Base-by-base conservation (phyloP, 2,888 invertebrate species). In the Osmoderma eremita region DNA sequence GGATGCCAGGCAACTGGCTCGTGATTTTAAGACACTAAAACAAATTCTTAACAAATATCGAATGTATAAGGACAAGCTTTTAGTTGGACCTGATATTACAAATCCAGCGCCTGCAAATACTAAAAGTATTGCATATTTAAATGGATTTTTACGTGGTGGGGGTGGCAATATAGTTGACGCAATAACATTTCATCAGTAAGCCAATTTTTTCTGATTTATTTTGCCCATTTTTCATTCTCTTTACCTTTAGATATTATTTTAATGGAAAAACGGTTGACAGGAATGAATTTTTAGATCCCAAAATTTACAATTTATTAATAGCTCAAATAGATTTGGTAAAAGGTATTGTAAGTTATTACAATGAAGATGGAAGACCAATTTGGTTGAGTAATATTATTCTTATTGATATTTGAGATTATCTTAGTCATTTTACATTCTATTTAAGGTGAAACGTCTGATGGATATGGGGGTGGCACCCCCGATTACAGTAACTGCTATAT, bases 381-480 rank as follows among this genome's bases (percentile, higher is more conserved):
- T 91, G 91, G 90, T 76, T 91, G 20, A 88, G 87, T 86, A 80
- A 74, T 79, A 78, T 50, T 42, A 22, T 50, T 48, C 54, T 53
- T 30, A 54, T 24, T n/a, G 30, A 30, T 30, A n/a, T 30, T 69
- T 42, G 45, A 15, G 10, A 61, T 2, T 45, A 45, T 6, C 22
- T n/a, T 50, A 50, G 58, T 54, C 1, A 50, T 42, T 42, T 42
- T 15, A n/a, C 56, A 8, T 38, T 42, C 15, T 10, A 10, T 67
- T 76, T 42, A 69, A 84, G 88, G 87, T 54, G 93, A 93, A 82
- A 92, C 92, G 0, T 87, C 91, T 67, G 89, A 89, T 58, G 89
- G 92, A 1, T 92, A 88, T 82, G 92, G 92, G 22, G 90, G 91
- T 10, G 93, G 93, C 8, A 90, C 91, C 6, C 86, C 87, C 0